Base-by-base conservation (phyloP, 2,888 invertebrate species). In the Pristionchus entomophagus region DNA sequence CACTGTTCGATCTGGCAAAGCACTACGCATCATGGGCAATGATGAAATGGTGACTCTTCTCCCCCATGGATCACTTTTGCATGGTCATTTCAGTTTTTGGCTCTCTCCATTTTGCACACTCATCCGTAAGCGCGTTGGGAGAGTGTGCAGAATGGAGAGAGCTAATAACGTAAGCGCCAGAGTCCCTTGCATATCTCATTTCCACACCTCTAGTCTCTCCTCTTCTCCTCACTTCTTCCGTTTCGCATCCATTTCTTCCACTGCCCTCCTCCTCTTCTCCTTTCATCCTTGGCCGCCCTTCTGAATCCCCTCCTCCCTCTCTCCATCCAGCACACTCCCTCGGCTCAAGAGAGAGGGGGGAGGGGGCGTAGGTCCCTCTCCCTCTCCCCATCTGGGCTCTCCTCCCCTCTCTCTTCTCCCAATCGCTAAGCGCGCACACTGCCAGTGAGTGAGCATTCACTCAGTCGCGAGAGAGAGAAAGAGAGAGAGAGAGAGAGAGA, bases 241-340 rank as follows among this genome's bases (percentile, higher is more conserved):
- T 73, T 73, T 73, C 73, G 45, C 41, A 41, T 73, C 41, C 73
- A n/a, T n/a, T 78, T 32, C 77, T 45, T 77, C 45, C 26, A 45
- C 51, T 10, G 45, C 77, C 77, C 77, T 45, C 29, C 77, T n/a
- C 65, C 69, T 62, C 62, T 56, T 65, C 65, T n/a, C 65, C 73
- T 73, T 73, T 45, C 73, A 73, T 73, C 73, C 73, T 73, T 19
- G 65, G 35, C 65, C 65, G 35, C 65, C n/a, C 65, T 65, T 65
- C 65, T 65, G 65, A 35, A 65, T 65, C 65, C 65, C 22, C 65
- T 35, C 32, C 62, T 32, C 35, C 65, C 35, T 65, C 65, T 73
- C 73, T 26, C 45, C 26, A 14, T 38, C 38, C 17, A 14, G 0
- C 41, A 38, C 29, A 8, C 19, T 69, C 35, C 38, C 26, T 73